These are phyloP conservation scores for Drosophila recens DNA, from an alignment of 2,888 invertebrate genomes.

Conservation along the genomic window DNA sequence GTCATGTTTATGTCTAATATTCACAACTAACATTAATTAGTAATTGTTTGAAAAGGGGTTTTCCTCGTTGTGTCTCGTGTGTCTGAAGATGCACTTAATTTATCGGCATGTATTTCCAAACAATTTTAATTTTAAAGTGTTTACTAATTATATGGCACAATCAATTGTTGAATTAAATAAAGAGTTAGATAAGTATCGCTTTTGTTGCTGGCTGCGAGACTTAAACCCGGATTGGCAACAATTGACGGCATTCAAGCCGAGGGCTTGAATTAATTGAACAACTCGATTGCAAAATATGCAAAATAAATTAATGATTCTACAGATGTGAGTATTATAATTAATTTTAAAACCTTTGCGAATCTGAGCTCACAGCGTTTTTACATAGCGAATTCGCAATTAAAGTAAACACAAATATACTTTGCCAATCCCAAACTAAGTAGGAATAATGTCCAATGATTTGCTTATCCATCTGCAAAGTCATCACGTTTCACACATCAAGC, in stretches of 20 bases:
- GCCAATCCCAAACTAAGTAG: slow-evolving; percentile 11
- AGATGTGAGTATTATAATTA: slow-evolving; percentile 42
- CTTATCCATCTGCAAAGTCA: slow-evolving; percentile 34
- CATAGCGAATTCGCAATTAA: slow-evolving; percentile 12
- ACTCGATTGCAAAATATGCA: slow-evolving; percentile 60
- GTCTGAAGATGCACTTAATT: slow-evolving; percentile 3
- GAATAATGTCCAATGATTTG: slow-evolving; percentile 10
- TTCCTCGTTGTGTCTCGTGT: slow-evolving; percentile 2
- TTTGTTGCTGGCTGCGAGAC: slow-evolving; percentile 22
- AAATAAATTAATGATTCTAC: slow-evolving; percentile 49
- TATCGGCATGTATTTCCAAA: slow-evolving; percentile 9
- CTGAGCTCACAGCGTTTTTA: slow-evolving; percentile 43
- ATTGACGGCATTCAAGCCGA: slow-evolving; percentile 46
- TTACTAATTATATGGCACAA: slow-evolving; percentile 31
- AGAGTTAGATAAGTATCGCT: slow-evolving; percentile 20
- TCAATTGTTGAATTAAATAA: slow-evolving; percentile 35
- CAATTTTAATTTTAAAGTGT: slow-evolving; percentile 4
- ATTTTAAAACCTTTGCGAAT: slow-evolving; percentile 41
- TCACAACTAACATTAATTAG: slow-evolving; percentile 1
- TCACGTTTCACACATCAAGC: slow-evolving; percentile 40
- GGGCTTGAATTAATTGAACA: slow-evolving; percentile 54
- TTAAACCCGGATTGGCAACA: slow-evolving; percentile 65
- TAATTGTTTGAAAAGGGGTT: background rate
- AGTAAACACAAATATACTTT: background rate
- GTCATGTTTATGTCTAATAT: background rate